Evolutionary conservation across 2,113 vertebrate species (phyloP), one percentile per base, ranked within the genome.

Genomic region (Oenanthe melanoleuca): DNA sequence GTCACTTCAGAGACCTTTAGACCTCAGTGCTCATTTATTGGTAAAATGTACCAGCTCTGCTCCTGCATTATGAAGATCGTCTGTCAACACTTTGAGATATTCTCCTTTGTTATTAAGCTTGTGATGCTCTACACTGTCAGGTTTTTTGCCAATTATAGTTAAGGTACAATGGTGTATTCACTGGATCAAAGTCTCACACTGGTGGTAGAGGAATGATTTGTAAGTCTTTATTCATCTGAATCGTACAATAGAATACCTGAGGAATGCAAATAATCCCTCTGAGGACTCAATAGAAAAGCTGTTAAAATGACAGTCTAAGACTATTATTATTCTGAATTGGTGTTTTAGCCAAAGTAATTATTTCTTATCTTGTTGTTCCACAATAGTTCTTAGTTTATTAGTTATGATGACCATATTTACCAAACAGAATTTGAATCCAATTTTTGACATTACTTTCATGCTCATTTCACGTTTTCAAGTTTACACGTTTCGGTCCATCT

Each of bases 121-220:
- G 98, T 98, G 98, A 98, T 98, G 98, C 98, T 98, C 98, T 97
- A 98, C 98, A 99, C 98, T 99, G 99, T 99, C 99, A 99, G 99
- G 98, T 98, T 99, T 98, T 98, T 98, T 99, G 99, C 99, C 99
- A 99, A 99, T 99, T 99, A 99, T 98, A 99, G 98, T 99, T 98
- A 98, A 99, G 99, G 98, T 99, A 99, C 99, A 99, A 99, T 99
- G 98, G 98, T 99, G 99, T 99, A 99, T 99, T 99, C 99, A 99
- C 98, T 97, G 98, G 98, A 99, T 99, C 99, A 98, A 98, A 99
- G 99, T 99, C 99, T 99, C 98, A 98, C 98, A 98, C 98, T 99
- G 98, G 99, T 98, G 96, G 98, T 98, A 98, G 98, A 98, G 98
- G 98, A 99, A 99, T 99, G 99, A 99, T 99, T 99, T 99, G 99